A percentile compares a stretch with the other conserved stretches of the same genome.
These are phyloP conservation scores for Napeogenes sylphis DNA, from an alignment of 2,888 invertebrate genomes.

Conservation along the genomic window DNA sequence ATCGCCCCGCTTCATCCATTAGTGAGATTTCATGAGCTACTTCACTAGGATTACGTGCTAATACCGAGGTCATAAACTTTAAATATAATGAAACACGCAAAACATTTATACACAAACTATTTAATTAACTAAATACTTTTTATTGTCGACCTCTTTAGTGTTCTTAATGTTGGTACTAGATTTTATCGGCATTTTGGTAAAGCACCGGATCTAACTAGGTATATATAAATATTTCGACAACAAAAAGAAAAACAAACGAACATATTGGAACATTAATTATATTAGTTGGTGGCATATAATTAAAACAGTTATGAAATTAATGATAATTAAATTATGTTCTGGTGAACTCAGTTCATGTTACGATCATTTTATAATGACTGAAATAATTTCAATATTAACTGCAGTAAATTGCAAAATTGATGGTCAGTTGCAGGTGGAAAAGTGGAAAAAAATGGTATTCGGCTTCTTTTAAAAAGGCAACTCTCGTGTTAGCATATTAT, in stretches of 20 bases:
- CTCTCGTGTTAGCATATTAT: too few relatives aligned
- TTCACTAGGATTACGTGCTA: slow-evolving; percentile 51
- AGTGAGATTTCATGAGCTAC: slow-evolving; percentile 61
- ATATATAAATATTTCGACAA: too few relatives aligned
- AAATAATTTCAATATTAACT: slow-evolving; percentile 19
- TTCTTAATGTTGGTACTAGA: too few relatives aligned
- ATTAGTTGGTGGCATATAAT: too few relatives aligned
- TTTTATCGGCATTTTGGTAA: too few relatives aligned
- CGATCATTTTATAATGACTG: slow-evolving; percentile 4
- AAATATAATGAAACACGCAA: slow-evolving; percentile 23
- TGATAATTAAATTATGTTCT: too few relatives aligned
- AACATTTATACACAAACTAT: slow-evolving; percentile 17
- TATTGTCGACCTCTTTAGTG: too few relatives aligned
- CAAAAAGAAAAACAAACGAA: too few relatives aligned
- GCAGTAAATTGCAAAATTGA: slow-evolving; percentile 21
- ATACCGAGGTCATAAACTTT: slow-evolving; percentile 43
- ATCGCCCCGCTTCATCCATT: slow-evolving; percentile 66
- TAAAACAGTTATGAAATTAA: too few relatives aligned
- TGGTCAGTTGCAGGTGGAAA: slow-evolving; percentile 16
- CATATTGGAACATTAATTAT: too few relatives aligned
- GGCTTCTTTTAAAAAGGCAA: not conserved
- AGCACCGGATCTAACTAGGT: too few relatives aligned
- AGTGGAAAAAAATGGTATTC: slow-evolving; percentile 18
- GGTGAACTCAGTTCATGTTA: too few relatives aligned
- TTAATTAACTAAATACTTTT: not conserved